Evolutionary conservation across 2,113 vertebrate genomes (phyloP).

Genomic region (Chloropsis cyanopogon): DNA sequence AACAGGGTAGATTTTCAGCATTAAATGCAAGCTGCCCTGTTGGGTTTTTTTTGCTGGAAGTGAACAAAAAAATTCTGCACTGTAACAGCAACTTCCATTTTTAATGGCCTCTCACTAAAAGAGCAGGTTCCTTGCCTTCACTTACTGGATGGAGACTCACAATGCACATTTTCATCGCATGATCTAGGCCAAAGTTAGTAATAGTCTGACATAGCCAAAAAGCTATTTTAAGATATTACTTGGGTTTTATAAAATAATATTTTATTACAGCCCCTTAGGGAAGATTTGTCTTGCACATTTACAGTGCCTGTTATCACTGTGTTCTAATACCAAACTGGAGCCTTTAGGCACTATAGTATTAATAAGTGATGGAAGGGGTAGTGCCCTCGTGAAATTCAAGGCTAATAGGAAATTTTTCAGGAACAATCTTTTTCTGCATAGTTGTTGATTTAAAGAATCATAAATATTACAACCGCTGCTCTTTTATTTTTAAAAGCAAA

Average conservation of each 20-base stretch:
- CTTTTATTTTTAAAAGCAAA: conserved; percentile 40
- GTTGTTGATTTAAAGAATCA: conserved; percentile 39
- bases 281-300: conserved; percentile 15
- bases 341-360: neutral
- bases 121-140: neutral
- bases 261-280: neutral
- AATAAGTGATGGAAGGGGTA: neutral
- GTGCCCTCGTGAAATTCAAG: neutral
- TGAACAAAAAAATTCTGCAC: neutral
- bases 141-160: neutral
- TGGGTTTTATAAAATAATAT: neutral
- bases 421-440: neutral
- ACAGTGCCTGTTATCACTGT: neutral
- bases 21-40: neutral
- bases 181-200: conserved; percentile 15
- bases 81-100: neutral
- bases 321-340: neutral
- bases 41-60: neutral
- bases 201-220: neutral
- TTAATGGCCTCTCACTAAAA: neutral
- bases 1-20: neutral
- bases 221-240: neutral
- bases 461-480: conserved; percentile 14
- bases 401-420: neutral
- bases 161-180: neutral